Evolutionary conservation across 2,888 invertebrate genomes (phyloP), one percentile per base, ranked within the genome.

Genomic region (Dysmachus trigonus): DNA sequence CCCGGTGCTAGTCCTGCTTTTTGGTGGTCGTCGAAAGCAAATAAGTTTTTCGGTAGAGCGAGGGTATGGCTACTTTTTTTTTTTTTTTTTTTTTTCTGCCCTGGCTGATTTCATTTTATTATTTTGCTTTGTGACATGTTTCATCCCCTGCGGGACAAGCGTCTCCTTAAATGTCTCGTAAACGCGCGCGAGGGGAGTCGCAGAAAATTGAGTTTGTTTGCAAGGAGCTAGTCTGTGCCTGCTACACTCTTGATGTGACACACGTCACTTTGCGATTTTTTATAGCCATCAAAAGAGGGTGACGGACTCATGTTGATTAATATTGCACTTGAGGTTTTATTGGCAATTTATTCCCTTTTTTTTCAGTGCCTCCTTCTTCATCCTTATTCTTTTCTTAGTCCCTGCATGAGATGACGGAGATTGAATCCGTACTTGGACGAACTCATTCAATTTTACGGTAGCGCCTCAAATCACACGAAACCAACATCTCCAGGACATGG

Each of bases 121-220:
- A 81, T 81, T 81, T 81, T 81, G 35, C 81, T 53, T 62, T 81
- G 81, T 62, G 81, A 81, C 81, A 81, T 13, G 81, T 53, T 81
- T 62, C 53, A 62, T 81, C 53, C 81, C 81, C 81, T 81, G 81
- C 35, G 81, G 81, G 51, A 81, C 81, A 62, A 62, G 62, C 27
- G 27, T 62, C 62, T 27, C 27, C 27, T 62, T 62, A 62, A 81
- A 81, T 33, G 33, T 62, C 81, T 81, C 62, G 30, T 31, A 30
- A 53, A 53, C 53, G 33, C 33, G 18, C 27, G 18, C n/a, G 62
- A 22, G 53, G 51, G 81, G 31, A 33, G 31, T 81, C 30, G 5
- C 31, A 10, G 81, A 81, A 83, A 72, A 83, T 83, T 83, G 83
- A 72, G 83, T 83, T 83, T 83, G 72, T 72, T 83, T 83, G 83